Base-by-base conservation (phyloP, 2,888 invertebrate genomes). In the Dasysyrphus albostriatus region DNA sequence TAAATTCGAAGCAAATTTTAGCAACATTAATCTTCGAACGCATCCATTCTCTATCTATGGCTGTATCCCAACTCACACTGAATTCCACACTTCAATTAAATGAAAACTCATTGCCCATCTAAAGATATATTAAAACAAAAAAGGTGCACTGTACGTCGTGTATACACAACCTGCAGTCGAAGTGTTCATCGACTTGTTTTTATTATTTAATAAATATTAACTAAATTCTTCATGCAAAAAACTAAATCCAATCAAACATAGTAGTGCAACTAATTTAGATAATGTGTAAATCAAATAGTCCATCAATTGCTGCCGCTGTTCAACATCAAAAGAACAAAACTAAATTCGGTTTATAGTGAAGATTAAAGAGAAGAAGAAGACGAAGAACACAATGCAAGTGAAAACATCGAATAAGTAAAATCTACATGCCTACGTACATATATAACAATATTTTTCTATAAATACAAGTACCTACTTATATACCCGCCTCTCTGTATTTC, bases 271-370 rank as follows among this genome's bases (percentile, higher is more conserved):
- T 65, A 63, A 82, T 61, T 65, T 83, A 83, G 83, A 87, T 87
- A 87, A 87, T 87, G 87, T 87, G 82, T 67, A 79, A 58, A 79
- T 78, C 37, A 79, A 79, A 67, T 39, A 72, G 74, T 63, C 70
- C n/a, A 75, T 75, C 75, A 65, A 79, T 79, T 75, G 78, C 83
- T 61, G 75, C 78, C 78, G 72, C 72, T 56, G 78, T 78, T 49
- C 67, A 67, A 76, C 65, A 83, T 44, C 82, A 79, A 87, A 78
- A 67, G 63, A 79, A 75, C 65, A 74, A 78, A 70, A 87, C 54
- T 29, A 82, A 83, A 79, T 79, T 72, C 65, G 70, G 78, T 72
- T 87, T 87, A 87, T 87, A 87, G 87, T 87, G 87, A 87, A 87
- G 73, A 81, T 77, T 85, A 76, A 67, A 81, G 61, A 24, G 5